Conservation (phyloP, 2,113 vertebrate species). For the Hymenochirus boettgeri region DNA sequence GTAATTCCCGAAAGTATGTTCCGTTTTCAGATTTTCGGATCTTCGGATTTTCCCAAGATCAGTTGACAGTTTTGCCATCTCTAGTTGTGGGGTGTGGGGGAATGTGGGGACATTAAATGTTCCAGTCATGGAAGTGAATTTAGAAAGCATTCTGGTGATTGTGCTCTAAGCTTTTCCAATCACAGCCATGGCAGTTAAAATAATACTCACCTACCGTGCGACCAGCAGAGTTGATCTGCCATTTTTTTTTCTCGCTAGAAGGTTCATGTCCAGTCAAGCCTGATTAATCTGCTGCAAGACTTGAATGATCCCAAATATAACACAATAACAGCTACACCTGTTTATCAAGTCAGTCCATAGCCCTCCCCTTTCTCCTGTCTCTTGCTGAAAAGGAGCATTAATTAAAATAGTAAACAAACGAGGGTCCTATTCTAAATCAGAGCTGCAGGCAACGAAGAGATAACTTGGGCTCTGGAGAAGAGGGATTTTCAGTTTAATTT, state of each 20-base stretch:
- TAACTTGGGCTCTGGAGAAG: slow-evolving; percentile 76
- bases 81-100: too few species aligned
- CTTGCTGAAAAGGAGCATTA: slow-evolving; percentile 68
- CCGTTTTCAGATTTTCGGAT: too few species aligned
- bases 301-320: slow-evolving; percentile 57
- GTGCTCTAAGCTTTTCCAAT: slow-evolving; percentile 70
- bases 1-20: too few species aligned
- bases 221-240: slow-evolving; percentile 69
- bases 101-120: too few species aligned
- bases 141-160: slow-evolving; percentile 62
- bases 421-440: slow-evolving; percentile 70
- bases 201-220: slow-evolving; percentile 72
- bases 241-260: slow-evolving; percentile 54
- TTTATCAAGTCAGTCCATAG: slow-evolving; percentile 68
- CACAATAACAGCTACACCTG: slow-evolving; percentile 67
- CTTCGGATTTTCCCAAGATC: too few species aligned
- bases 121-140: slow-evolving; percentile 55
- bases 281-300: slow-evolving; percentile 67
- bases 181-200: slow-evolving; percentile 65
- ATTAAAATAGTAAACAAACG: slow-evolving; percentile 79
- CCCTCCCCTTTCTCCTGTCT: slow-evolving; percentile 61
- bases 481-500: slow-evolving; percentile 77
- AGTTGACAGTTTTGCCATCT: too few species aligned
- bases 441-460: slow-evolving; percentile 78
- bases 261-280: slow-evolving; percentile 66